Percentiles rank a stretch among this genome's conserved stretches.
These are phyloP conservation scores for Zenarchopterus dispar DNA, from an alignment of 2,797 vertebrate species.

Conservation along the genomic window DNA sequence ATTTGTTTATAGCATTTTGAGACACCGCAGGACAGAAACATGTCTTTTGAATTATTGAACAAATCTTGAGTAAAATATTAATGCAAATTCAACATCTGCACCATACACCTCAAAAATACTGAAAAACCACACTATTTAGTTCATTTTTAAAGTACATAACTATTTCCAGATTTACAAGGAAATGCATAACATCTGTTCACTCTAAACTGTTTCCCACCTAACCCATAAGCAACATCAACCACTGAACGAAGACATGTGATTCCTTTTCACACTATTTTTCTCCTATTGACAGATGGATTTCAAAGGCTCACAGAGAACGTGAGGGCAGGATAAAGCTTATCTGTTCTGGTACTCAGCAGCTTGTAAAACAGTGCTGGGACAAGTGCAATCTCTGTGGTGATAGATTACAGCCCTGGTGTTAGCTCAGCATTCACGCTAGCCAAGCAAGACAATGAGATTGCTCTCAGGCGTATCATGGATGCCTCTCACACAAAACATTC, in stretches of 20 bases:
- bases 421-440: constrained; percentile 75
- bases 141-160: constrained; percentile 7
- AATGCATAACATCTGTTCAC: background rate
- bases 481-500: constrained; percentile 55
- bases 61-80: no score
- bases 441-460: constrained; percentile 77
- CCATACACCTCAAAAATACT: background rate
- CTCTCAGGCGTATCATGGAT: constrained; percentile 63
- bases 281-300: constrained; percentile 82
- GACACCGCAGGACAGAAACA: no score
- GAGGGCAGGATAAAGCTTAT: constrained; percentile 79
- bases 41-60: no score
- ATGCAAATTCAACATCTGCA: background rate
- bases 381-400: constrained; percentile 77
- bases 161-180: background rate
- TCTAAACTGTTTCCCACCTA: constrained; percentile 15
- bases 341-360: constrained; percentile 69
- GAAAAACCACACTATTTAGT: background rate
- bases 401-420: constrained; percentile 76
- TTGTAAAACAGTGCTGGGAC: constrained; percentile 80
- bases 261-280: constrained; percentile 54
- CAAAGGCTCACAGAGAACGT: constrained; percentile 68
- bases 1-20: no score
- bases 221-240: constrained; percentile 38
- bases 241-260: constrained; percentile 24